Conservation (phyloP, 2,888 invertebrate genomes). For the Pocota personata region DNA sequence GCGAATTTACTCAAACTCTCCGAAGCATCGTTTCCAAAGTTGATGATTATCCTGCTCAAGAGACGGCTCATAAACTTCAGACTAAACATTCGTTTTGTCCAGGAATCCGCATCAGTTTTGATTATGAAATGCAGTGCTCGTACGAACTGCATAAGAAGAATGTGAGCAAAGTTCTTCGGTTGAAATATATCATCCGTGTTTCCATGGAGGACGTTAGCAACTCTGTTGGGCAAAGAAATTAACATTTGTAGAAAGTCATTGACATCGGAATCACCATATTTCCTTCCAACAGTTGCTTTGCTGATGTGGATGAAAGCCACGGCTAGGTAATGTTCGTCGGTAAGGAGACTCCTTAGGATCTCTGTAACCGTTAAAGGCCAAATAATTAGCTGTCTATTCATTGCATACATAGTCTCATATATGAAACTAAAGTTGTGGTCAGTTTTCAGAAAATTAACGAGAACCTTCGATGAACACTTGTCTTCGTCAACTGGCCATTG, state of each 20-base stretch:
- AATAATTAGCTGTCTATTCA: slow-evolving; percentile 74
- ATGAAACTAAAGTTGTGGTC: slow-evolving; percentile 79
- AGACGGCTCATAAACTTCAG: slow-evolving; percentile 84
- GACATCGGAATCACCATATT: slow-evolving; percentile 76
- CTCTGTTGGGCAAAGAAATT: slow-evolving; percentile 87
- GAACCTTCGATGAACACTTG: slow-evolving; percentile 20
- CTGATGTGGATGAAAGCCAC: slow-evolving; percentile 77
- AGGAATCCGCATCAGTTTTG: slow-evolving; percentile 75
- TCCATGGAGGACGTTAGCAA: slow-evolving; percentile 87
- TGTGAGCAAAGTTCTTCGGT: slow-evolving; percentile 84
- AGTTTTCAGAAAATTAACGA: slow-evolving; percentile 78
- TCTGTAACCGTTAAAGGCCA: slow-evolving; percentile 70
- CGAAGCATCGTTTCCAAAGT: slow-evolving; percentile 84
- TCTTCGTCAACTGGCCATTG: slow-evolving; percentile 84
- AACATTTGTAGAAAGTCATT: slow-evolving; percentile 85
- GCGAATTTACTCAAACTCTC: slow-evolving; percentile 84
- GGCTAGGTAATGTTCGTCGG: slow-evolving; percentile 77
- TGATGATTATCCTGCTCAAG: slow-evolving; percentile 85
- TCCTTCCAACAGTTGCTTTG: slow-evolving; percentile 75
- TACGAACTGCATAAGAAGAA: slow-evolving; percentile 85
- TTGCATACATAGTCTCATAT: slow-evolving; percentile 76
- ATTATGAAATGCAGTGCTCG: slow-evolving; percentile 86
- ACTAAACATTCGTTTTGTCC: neutral
- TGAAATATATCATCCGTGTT: slow-evolving; percentile 85
- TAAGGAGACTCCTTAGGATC: slow-evolving; percentile 76